These are phyloP conservation scores for Dicrostonyx torquatus DNA, from an alignment of 2,797 vertebrate genomes.

Conservation along the genomic window DNA sequence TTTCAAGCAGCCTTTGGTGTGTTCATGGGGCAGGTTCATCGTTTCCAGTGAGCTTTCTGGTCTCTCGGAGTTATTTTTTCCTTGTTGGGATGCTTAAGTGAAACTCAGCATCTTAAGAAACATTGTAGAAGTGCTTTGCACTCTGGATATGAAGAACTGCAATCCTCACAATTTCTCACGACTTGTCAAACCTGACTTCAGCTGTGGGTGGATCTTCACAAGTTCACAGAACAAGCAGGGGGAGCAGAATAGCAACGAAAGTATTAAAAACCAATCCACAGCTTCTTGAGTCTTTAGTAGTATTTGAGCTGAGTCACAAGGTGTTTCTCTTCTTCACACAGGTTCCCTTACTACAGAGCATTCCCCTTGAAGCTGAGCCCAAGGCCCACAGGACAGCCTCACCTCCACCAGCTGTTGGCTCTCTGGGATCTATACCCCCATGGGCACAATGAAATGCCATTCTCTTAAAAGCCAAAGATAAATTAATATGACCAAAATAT, in stretches of 20 bases:
- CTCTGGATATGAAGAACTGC: neutral
- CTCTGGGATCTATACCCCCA: neutral
- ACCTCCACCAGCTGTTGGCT: neutral
- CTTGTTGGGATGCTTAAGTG: slow-evolving; percentile 26
- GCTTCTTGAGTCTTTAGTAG: neutral
- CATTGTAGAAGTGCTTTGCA: slow-evolving; percentile 1
- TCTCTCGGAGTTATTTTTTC: neutral
- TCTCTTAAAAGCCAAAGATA: slow-evolving; percentile 23
- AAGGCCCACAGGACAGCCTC: neutral
- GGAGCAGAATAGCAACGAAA: neutral
- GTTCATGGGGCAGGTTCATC: neutral
- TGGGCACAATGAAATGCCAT: neutral
- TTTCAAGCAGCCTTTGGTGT: neutral
- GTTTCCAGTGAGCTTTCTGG: neutral
- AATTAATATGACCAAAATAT: neutral
- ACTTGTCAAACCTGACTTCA: slow-evolving; percentile 30
- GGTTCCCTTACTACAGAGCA: neutral
- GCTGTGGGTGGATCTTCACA: slow-evolving; percentile 37
- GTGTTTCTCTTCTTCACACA: neutral
- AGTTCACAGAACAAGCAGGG: slow-evolving; percentile 33
- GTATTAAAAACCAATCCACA: neutral
- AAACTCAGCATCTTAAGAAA: slow-evolving; percentile 54
- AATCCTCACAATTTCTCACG: slow-evolving; percentile 29
- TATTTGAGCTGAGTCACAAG: neutral
- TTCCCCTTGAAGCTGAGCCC: neutral